Evolutionary conservation across 2,113 vertebrate genomes (phyloP).

Genomic region (Solea solea): DNA sequence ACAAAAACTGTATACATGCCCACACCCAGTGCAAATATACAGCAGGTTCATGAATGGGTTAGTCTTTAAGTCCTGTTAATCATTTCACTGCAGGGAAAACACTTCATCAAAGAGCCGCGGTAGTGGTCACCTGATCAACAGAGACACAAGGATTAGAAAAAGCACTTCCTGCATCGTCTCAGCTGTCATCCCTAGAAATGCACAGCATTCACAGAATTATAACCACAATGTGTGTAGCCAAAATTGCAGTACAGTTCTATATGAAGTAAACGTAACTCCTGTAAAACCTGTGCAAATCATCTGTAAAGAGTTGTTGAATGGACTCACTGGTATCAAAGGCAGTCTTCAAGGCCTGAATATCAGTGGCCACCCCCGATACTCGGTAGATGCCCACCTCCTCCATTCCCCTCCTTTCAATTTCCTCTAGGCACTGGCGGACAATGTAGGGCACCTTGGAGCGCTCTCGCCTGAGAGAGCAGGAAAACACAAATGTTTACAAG

Average conservation of each 20-base stretch:
- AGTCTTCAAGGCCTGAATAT: conserved; percentile 95
- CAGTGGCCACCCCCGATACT: conserved; percentile 95
- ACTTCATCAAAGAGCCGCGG: not conserved
- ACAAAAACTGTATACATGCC: not conserved
- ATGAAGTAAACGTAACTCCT: no score
- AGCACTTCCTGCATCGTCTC: not conserved
- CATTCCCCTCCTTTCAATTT: conserved; percentile 96
- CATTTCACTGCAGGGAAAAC: conserved; percentile 12
- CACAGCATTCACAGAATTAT: not conserved
- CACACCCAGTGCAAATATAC: not conserved
- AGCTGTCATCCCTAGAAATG: conserved; percentile 20
- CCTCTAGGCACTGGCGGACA: conserved; percentile 96
- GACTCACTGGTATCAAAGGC: conserved; percentile 98
- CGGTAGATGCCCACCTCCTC: conserved; percentile 99
- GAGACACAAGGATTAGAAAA: conserved; percentile 21
- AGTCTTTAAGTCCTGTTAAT: conserved; percentile 15
- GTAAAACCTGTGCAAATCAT: not conserved
- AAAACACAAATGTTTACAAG: not conserved
- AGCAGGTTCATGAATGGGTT: not conserved
- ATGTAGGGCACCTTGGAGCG: conserved; percentile 98
- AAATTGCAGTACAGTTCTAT: no score
- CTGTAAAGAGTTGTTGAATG: not conserved
- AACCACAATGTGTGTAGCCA: not conserved
- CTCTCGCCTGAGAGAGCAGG: conserved; percentile 84
- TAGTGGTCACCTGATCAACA: conserved; percentile 39